These are phyloP conservation scores for Ganaspis brasiliensis DNA, from an alignment of 2,888 invertebrate genomes.

Conservation along the genomic window DNA sequence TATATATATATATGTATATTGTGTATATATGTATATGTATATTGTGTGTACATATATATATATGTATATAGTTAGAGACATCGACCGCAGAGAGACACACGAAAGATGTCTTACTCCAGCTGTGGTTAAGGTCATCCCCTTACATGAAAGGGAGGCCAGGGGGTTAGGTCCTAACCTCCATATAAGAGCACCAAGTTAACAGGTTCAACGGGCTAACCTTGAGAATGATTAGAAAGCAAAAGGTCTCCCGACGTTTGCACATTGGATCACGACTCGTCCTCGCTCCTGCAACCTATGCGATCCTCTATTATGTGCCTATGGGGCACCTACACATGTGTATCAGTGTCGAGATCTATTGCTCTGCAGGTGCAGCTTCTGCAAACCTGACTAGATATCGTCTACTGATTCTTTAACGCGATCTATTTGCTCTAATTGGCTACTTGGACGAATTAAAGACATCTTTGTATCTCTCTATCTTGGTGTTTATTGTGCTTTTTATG, in stretches of 20 bases:
- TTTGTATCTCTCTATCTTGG: not conserved
- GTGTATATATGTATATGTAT: not conserved
- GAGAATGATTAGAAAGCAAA: constrained; percentile 80
- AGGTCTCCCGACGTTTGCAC: constrained; percentile 73
- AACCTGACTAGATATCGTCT: not conserved
- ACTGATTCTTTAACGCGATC: constrained; percentile 22
- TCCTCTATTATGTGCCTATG: constrained; percentile 50
- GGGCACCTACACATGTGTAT: constrained; percentile 27
- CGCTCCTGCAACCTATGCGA: constrained; percentile 68
- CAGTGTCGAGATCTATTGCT: constrained; percentile 55
- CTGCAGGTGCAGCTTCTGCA: constrained; percentile 56
- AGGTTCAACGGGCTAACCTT: constrained; percentile 78
- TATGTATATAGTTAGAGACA: constrained; percentile 1
- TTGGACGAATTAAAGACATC: constrained; percentile 29
- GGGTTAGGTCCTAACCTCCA: constrained; percentile 47
- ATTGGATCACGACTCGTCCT: constrained; percentile 77
- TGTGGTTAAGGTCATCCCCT: constrained; percentile 39
- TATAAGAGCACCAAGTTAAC: constrained; percentile 54
- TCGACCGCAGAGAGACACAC: constrained; percentile 26
- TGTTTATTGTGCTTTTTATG: too few relatives aligned
- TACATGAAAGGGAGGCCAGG: constrained; percentile 30
- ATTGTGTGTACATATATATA: not conserved
- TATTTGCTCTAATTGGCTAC: constrained; percentile 4
- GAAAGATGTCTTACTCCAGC: constrained; percentile 39
- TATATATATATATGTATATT: too few relatives aligned